Conservation (phyloP, 2,113 vertebrate genomes). For the Phyllostomus hastatus region DNA sequence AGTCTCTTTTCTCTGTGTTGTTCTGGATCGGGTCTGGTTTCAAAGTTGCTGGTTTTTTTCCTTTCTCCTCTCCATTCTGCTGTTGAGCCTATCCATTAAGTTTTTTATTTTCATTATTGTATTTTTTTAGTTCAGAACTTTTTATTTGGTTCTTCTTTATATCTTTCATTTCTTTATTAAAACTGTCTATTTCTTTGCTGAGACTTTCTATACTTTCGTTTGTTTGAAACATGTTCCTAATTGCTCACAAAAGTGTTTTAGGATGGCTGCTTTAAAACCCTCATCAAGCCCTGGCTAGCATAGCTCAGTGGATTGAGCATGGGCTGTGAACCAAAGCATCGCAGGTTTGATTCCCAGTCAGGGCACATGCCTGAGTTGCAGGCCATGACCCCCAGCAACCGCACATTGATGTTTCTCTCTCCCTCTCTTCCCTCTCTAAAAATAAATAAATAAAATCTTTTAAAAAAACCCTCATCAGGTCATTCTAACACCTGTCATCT, state of each 20-base stretch:
- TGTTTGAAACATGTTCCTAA: neutral
- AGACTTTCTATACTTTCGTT: neutral
- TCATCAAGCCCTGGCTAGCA: neutral
- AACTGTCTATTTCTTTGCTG: too few species aligned
- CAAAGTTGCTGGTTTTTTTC: neutral
- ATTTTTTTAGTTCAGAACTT: neutral
- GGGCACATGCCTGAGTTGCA: too few species aligned
- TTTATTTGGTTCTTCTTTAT: neutral
- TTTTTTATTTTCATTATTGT: neutral
- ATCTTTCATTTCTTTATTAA: too few species aligned
- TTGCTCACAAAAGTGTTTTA: neutral
- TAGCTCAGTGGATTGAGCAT: too few species aligned
- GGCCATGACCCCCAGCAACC: too few species aligned
- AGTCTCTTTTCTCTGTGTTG: too few species aligned
- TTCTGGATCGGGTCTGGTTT: neutral
- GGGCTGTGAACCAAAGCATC: too few species aligned
- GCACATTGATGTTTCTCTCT: too few species aligned
- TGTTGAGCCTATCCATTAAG: neutral
- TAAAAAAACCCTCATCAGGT: neutral
- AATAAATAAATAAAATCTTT: too few species aligned
- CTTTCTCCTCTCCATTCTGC: neutral
- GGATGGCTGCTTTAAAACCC: neutral
- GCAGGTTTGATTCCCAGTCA: too few species aligned
- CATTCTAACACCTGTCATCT: neutral
- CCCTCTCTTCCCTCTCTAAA: too few species aligned